phyloP scores from a whole-genome alignment of 2,797 vertebrate genomes.

The Pseudochaenichthys georgianus region DNA sequence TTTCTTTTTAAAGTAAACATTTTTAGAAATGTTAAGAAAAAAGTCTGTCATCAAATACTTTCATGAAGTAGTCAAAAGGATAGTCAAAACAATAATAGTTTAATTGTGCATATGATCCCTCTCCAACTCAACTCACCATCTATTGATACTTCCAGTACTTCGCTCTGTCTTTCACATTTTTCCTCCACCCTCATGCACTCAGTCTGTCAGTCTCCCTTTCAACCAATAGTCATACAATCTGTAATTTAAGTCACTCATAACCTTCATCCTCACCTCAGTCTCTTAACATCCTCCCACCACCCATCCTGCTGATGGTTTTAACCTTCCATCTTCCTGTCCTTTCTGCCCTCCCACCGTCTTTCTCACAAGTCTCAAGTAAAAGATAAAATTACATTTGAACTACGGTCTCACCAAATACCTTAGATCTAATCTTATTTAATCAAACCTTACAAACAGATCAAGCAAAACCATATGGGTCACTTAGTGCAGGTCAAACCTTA shows the following conservation, averaged over 20 bases:
- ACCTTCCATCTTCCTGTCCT: not conserved
- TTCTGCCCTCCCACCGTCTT: not conserved
- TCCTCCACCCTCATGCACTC: not conserved
- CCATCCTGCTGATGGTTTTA: not conserved
- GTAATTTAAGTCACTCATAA: slow-evolving; percentile 24
- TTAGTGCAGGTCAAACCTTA: not conserved
- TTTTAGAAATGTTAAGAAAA: not conserved
- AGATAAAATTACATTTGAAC: not conserved
- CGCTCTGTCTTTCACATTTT: slow-evolving; percentile 11
- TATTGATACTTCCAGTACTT: slow-evolving; percentile 35
- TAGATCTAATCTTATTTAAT: not conserved
- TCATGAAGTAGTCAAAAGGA: not conserved
- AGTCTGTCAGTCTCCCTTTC: not conserved
- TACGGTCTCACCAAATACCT: not conserved
- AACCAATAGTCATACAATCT: slow-evolving; percentile 26
- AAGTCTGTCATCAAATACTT: slow-evolving; percentile 6
- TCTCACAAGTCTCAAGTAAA: not conserved
- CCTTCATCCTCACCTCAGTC: slow-evolving; percentile 16
- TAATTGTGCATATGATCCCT: slow-evolving; percentile 3
- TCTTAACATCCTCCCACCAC: not conserved
- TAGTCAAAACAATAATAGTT: slow-evolving; percentile 15
- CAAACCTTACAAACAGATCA: not conserved
- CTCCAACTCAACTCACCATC: slow-evolving; percentile 31
- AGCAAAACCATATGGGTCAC: not conserved
- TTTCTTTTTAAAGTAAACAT: too few relatives aligned